phyloP scores from a whole-genome alignment of 2,113 vertebrate genomes.

The Etia nguti region DNA sequence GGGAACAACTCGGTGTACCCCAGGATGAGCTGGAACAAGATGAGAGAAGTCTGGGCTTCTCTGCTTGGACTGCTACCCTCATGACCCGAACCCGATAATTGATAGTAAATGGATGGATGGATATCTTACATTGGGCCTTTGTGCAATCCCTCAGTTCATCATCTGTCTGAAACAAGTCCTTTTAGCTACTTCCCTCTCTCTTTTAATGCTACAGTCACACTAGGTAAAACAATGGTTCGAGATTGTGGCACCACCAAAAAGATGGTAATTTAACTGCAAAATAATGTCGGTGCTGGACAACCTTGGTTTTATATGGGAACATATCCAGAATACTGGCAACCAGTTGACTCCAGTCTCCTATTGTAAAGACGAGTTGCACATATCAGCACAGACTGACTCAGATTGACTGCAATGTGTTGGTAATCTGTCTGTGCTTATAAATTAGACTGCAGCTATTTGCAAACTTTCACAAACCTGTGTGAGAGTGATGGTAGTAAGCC shows the following conservation, averaged over 20 bases:
- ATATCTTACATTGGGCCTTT: not conserved
- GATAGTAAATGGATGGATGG: not conserved
- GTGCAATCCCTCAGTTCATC: not conserved
- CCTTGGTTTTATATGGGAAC: not conserved
- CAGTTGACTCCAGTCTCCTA: not conserved
- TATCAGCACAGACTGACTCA: not conserved
- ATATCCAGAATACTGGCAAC: not conserved
- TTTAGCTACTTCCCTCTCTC: not conserved
- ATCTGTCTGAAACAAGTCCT: not conserved
- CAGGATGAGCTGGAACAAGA: too few species aligned
- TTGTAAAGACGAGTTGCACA: not conserved
- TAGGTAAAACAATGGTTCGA: not conserved
- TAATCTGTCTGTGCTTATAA: not conserved
- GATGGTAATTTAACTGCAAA: not conserved
- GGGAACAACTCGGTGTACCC: too few species aligned
- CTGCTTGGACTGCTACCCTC: not conserved
- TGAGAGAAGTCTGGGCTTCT: not conserved
- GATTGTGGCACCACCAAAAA: not conserved
- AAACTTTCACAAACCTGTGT: not conserved
- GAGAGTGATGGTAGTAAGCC: not conserved
- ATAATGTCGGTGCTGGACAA: not conserved
- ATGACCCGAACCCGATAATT: not conserved
- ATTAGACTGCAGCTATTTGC: not conserved
- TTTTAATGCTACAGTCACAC: not conserved
- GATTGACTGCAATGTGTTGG: not conserved